Conservation (phyloP, 2,113 vertebrate genomes). For the Dryoscopus gambensis region DNA sequence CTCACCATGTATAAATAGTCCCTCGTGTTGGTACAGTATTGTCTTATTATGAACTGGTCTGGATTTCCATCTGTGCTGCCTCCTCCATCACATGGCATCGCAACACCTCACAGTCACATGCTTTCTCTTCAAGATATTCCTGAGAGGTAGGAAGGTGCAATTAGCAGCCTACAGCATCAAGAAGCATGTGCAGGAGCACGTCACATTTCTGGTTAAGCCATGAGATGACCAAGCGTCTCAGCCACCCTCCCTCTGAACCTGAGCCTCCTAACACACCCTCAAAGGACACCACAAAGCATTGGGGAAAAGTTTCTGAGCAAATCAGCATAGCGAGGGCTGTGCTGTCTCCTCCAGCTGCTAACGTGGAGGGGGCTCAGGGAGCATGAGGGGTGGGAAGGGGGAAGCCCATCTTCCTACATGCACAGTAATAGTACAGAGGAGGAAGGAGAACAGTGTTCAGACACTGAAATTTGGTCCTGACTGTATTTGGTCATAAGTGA, state of each 20-base stretch:
- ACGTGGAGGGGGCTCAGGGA: accelerated
- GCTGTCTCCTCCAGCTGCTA: not conserved
- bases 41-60: not conserved
- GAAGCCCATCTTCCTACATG: not conserved
- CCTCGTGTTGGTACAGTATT: accelerated
- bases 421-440: not conserved
- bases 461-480: not conserved
- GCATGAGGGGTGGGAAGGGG: not conserved
- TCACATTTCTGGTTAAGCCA: not conserved
- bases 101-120: not conserved
- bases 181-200: not conserved
- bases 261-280: not conserved
- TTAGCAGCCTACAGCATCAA: not conserved
- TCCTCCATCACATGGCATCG: not conserved
- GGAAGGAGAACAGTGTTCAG: not conserved
- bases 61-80: not conserved
- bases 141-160: not conserved
- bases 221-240: not conserved
- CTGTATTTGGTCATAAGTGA: not conserved
- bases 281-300: not conserved
- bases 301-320: not conserved
- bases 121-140: not conserved
- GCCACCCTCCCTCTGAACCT: not conserved
- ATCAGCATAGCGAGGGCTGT: accelerated
- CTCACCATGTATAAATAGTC: not conserved